These are phyloP conservation scores for Trichoplusia ni DNA, from an alignment of 1,140 invertebrate species.

Conservation along the genomic window DNA sequence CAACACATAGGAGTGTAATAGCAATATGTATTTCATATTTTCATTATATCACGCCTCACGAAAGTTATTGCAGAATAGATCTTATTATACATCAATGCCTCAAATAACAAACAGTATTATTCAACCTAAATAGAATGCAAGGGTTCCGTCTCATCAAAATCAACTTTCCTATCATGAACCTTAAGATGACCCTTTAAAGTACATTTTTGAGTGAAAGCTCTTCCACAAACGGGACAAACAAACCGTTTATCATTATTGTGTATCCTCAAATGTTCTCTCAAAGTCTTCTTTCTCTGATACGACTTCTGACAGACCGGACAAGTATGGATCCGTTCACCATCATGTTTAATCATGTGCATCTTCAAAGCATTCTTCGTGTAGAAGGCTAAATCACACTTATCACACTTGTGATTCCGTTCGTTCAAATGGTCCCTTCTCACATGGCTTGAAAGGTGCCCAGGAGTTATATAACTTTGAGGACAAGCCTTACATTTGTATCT, in stretches of 20 bases:
- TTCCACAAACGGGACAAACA: constrained; percentile 85
- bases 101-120: no score
- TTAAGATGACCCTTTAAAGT: constrained; percentile 79
- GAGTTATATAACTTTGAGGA: constrained; percentile 66
- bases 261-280: constrained; percentile 85
- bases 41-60: no score
- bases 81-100: not conserved
- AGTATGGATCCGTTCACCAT: constrained; percentile 77
- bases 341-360: constrained; percentile 89
- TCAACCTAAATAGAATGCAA: constrained; percentile 29
- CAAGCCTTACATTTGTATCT: constrained; percentile 72
- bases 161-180: constrained; percentile 64
- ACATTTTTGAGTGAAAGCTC: constrained; percentile 84
- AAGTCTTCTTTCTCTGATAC: constrained; percentile 76
- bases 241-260: constrained; percentile 89
- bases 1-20: no score
- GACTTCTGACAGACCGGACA: constrained; percentile 74
- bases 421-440: constrained; percentile 72
- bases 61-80: not conserved
- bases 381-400: constrained; percentile 73
- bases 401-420: constrained; percentile 76
- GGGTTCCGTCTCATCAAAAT: constrained; percentile 40
- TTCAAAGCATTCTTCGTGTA: constrained; percentile 82
- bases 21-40: no score
- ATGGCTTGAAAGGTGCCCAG: constrained; percentile 65